Base-by-base conservation (phyloP, 2,888 invertebrate genomes). In the Synergus itoensis region DNA sequence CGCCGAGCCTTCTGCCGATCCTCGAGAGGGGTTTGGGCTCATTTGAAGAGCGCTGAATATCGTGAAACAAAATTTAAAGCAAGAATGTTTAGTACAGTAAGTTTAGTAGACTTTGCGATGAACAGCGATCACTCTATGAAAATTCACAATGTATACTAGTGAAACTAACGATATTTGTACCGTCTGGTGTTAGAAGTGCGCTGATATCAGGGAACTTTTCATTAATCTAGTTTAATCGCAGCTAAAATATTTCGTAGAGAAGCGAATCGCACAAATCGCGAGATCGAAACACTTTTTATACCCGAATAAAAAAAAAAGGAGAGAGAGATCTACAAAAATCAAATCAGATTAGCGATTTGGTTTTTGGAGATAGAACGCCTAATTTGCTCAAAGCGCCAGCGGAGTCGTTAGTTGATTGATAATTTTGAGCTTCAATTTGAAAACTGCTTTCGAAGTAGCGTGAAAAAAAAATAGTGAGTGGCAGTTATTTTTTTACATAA, bases 81-180 rank as follows among this genome's bases (percentile, higher is more conserved):
- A 81, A 81, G 79, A 83, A 84, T 81, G 80, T 86, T 85, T 89
- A 89, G 89, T 78, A 60, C 86, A 79, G 83, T 90, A 90, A 89
- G 89, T 89, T 88, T 82, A 86, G 87, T 89, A 88, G 73, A 86
- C 83, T 87, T 89, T 86, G 85, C 87, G 86, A 82, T 79, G 85
- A 87, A 84, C 84, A 84, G 87, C 84, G 86, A 86, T 86, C 84
- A 82, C 87, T 88, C 83, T 87, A 87, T 82, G 64, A 81, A 87
- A 89, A 90, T 89, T 83, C 86, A 89, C 88, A 85, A 88, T 88
- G 89, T 90, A 90, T 90, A 88, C 90, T 90, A 90, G 87, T 88
- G 86, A 87, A 86, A 90, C 87, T 90, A 90, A 90, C 89, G 89
- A 89, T 91, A 88, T 90, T 90, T 91, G 90, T 91, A 90, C 88